These are phyloP conservation scores for Clarias laeviceps DNA, from an alignment of 2,797 vertebrate genomes.

Conservation along the genomic window DNA sequence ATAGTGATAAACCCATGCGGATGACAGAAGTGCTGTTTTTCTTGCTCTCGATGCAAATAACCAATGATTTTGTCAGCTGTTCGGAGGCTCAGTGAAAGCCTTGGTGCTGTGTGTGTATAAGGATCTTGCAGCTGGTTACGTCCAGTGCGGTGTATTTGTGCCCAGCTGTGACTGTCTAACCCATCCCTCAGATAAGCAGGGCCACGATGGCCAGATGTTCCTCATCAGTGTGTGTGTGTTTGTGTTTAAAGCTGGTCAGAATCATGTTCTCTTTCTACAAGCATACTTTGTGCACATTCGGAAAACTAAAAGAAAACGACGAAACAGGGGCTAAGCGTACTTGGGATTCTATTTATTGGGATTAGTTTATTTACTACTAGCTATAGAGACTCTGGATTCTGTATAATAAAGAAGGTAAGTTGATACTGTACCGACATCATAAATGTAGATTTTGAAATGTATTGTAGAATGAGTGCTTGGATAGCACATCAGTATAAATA, in stretches of 20 bases:
- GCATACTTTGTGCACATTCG: background rate
- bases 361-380: background rate
- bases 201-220: constrained; percentile 49
- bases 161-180: background rate
- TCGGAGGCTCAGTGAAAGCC: background rate
- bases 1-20: background rate
- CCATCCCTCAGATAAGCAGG: constrained; percentile 27
- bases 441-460: background rate
- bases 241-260: constrained; percentile 25
- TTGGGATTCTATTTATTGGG: background rate
- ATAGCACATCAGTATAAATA: background rate
- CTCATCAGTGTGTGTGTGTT: constrained; percentile 32
- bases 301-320: background rate
- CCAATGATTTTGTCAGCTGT: constrained; percentile 8
- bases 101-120: background rate
- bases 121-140: constrained; percentile 38
- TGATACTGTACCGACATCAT: background rate
- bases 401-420: background rate
- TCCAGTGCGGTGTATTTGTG: constrained; percentile 28
- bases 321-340: background rate
- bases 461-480: background rate
- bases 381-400: background rate
- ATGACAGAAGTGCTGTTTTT: background rate
- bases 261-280: constrained; percentile 1
- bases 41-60: constrained; percentile 15